phyloP scores from a whole-genome alignment of 2,113 vertebrate genomes.

The Siniperca chuatsi region DNA sequence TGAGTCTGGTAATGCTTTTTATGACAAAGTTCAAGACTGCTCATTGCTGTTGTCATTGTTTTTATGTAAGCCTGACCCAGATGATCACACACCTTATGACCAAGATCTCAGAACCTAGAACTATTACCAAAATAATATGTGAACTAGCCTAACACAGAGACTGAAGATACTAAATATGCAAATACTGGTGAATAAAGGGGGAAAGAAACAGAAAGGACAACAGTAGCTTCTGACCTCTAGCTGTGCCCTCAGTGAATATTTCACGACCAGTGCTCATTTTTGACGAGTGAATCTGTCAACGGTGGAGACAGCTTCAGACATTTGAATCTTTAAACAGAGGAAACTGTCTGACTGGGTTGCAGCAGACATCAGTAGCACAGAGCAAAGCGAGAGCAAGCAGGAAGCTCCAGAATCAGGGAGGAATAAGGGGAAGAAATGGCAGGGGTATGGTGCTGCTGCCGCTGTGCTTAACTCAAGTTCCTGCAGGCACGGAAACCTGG shows the following conservation, averaged over 20 bases:
- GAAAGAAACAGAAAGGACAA: conserved; percentile 23
- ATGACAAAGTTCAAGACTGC: conserved; percentile 9
- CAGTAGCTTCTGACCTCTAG: conserved; percentile 63
- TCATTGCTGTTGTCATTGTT: neutral
- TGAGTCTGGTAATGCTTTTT: neutral
- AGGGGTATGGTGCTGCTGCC: neutral
- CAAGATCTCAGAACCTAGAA: conserved; percentile 7
- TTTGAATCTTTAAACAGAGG: conserved; percentile 78
- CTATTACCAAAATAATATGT: neutral
- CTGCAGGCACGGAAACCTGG: conserved; percentile 26
- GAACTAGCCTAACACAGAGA: neutral
- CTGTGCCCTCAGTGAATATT: conserved; percentile 74
- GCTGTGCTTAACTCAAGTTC: conserved; percentile 39
- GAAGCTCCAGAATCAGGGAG: conserved; percentile 43
- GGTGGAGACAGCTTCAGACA: conserved; percentile 68
- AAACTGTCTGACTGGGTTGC: conserved; percentile 71
- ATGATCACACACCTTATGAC: conserved; percentile 6
- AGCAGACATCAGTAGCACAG: conserved; percentile 31
- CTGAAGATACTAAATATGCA: neutral
- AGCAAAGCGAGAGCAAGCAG: conserved; percentile 42
- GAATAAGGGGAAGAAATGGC: conserved; percentile 32
- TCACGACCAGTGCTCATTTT: conserved; percentile 66
- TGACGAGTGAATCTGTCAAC: conserved; percentile 71
- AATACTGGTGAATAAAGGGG: neutral
- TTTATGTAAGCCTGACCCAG: conserved; percentile 6